Base-by-base conservation (phyloP, 1,140 invertebrate genomes). In the Stenopsyche tienmushanensis region DNA sequence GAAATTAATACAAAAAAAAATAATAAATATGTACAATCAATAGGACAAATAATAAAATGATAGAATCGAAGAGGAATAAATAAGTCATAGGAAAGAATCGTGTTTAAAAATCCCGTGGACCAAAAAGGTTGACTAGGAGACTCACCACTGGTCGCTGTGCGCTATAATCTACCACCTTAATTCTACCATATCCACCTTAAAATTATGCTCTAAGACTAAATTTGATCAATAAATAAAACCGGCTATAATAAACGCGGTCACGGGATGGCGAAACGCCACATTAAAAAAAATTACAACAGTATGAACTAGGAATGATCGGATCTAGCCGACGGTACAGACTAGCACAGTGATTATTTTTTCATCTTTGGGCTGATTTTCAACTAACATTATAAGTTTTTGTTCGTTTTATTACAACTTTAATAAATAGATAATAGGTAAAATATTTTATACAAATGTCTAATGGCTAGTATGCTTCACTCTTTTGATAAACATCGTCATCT, bases 131-230 rank as follows among this genome's bases (percentile, higher is more conserved):
- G 68, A 70, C 68, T 70, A 70, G 68, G 68, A 64, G 62, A 70
- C 68, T 70, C 68, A 70, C 68, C 68, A 65, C 68, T 70, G 65
- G 64, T 66, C 68, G 64, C 68, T 67, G 68, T 70, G 68, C 64
- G 64, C 68, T 70, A 64, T 49, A 23, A 39, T 59, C 55, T 68
- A 68, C 58, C 65, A 59, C 42, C 59, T 50, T 69, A 64, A 44
- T 21, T 13, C 60, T 67, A 67, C 54, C 66, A 52, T 63, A 29
- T 52, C 60, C 45, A 54, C 52, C 44, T 64, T 54, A 57, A 44
- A 39, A 58, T 55, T 55, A 55, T 25, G 29, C 24, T 24, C 41
- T 15, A 23, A 57, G 44, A 2, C 39, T 44, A 42, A 23, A 42
- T 20, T 29, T 60, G n/a, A 45, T 44, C 21, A 60, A 47, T 47